Base-by-base conservation (phyloP, 2,797 vertebrate species). In the Manis javanica region DNA sequence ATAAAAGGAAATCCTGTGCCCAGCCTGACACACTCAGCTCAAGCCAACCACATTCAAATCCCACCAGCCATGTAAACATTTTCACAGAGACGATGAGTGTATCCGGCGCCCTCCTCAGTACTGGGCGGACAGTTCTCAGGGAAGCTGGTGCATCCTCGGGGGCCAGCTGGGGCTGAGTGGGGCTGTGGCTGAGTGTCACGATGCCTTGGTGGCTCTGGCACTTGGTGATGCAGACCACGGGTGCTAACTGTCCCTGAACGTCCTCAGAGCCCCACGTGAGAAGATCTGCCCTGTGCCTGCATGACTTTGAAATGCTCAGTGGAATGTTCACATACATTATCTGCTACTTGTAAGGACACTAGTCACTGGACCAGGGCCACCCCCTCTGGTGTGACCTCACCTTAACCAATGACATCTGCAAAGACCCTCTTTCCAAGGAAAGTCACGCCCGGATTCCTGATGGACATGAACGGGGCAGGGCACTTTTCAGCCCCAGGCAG, bases 261-360 rank as follows among this genome's bases (percentile, higher is more conserved):
- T 21, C 49, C 31, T 16, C 63, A 59, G 39, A 57, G 39, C 21
- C 57, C 72, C 34, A 26, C 6, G 5, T 3, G 21, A 57, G 16
- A 51, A 53, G 53, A 18, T 5, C 42, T 24, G 29, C 23, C 61
- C 18, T 7, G 0, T 39, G 63, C 59, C 15, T 18, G 13, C 3
- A 0, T 19, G 34, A 71, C 34, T 9, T 29, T 59, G 15, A 7
- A 15, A 64, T 13, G 61, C 5, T 21, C 26, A 11, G 19, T 37
- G 29, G 23, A 14, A 75, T 0, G 1, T 24, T 57, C 68, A 4
- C 13, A 1, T 14, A n/a, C 9, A 46, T 10, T 0, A 51, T 37
- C 59, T 26, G 19, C 59, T 46, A 42, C 19, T n/a, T 19, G 19
- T 15, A 15, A n/a, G 74, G 82, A 61, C 15, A 37, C 21, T 14